phyloP scores from a whole-genome alignment of 2,888 invertebrate genomes.

The Lacanobia oleracea region DNA sequence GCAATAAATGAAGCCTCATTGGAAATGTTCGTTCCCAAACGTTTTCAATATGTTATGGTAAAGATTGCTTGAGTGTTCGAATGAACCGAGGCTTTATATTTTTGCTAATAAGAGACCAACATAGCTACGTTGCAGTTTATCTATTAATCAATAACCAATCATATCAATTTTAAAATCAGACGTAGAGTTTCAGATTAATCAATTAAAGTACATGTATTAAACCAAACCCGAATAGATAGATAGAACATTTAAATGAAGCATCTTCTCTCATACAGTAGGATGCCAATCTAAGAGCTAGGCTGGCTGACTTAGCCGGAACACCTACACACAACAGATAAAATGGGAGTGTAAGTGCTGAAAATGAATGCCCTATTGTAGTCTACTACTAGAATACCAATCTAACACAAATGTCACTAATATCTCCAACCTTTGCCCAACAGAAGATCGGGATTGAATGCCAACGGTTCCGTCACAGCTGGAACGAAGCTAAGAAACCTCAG shows the following conservation, averaged over 20 bases:
- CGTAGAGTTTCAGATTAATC: no score
- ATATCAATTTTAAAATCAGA: background rate
- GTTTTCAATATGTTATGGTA: background rate
- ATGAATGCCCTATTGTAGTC: no score
- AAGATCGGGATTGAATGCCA: conserved; percentile 93
- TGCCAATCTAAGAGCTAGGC: background rate
- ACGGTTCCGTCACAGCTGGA: conserved; percentile 91
- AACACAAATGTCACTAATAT: conserved; percentile 4
- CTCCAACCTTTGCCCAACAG: conserved; percentile 86
- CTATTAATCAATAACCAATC: background rate
- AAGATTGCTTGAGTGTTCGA: background rate
- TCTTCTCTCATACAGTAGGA: background rate
- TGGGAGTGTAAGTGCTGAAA: no score
- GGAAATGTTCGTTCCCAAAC: background rate
- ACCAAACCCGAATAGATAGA: no score
- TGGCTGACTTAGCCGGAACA: no score
- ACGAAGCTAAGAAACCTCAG: conserved; percentile 94
- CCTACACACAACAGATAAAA: no score
- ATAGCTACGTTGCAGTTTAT: background rate
- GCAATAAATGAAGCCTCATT: background rate
- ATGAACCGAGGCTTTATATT: background rate
- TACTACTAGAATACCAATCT: background rate
- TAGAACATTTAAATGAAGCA: background rate
- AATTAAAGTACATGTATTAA: background rate
- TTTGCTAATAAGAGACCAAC: no score